phyloP scores from a whole-genome alignment of 2,797 vertebrate species.

The Tapera naevia region DNA sequence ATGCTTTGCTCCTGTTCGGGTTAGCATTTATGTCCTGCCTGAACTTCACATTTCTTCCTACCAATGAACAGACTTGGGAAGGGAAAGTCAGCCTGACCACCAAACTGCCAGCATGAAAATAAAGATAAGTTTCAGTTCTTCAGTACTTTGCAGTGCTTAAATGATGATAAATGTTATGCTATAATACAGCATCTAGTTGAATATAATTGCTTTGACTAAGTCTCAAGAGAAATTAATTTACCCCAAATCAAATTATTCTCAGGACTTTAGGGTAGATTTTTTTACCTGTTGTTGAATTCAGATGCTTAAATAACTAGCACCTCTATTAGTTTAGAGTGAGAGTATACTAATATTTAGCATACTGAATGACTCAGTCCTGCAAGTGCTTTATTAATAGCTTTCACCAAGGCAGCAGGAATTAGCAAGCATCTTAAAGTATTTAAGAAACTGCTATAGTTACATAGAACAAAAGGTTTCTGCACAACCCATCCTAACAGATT shows the following conservation, averaged over 20 bases:
- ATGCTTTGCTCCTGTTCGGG: not conserved
- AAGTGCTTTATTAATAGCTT: not conserved
- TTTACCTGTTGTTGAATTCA: not conserved
- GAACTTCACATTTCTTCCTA: not conserved
- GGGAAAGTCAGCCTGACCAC: not conserved
- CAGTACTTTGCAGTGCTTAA: not conserved
- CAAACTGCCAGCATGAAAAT: not conserved
- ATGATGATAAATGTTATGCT: conserved; percentile 45
- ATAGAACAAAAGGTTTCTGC: not conserved
- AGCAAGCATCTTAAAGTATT: not conserved
- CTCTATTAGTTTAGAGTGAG: not conserved
- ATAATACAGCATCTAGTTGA: not conserved
- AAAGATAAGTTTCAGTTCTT: conserved; percentile 31
- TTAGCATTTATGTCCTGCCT: not conserved
- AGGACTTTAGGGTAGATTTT: not conserved
- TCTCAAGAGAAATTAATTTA: conserved; percentile 37
- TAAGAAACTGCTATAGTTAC: not conserved
- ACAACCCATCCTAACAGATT: not conserved
- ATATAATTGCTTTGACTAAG: conserved; percentile 34
- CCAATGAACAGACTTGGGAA: not conserved
- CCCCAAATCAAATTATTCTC: conserved; percentile 26
- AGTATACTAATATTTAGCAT: not conserved
- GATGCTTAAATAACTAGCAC: not conserved
- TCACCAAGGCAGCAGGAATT: not conserved
- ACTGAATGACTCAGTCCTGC: not conserved